These are phyloP conservation scores for Aphis craccivora DNA, from an alignment of 1,140 invertebrate genomes.

Conservation along the genomic window DNA sequence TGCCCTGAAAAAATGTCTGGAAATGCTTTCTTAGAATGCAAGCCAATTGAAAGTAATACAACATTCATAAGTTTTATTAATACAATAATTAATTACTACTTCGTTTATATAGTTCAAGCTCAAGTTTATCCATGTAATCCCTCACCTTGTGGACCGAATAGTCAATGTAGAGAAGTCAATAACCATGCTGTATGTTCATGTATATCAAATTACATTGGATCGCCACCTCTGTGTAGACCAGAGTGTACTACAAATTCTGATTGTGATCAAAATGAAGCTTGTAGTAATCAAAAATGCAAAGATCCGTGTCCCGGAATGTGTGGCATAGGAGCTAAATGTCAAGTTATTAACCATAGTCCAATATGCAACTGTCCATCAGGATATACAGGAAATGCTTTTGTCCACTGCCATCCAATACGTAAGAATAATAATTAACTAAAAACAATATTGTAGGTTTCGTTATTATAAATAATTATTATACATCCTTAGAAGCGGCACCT, in stretches of 20 bases:
- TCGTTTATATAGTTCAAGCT: slow-evolving; percentile 58
- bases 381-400: slow-evolving; percentile 76
- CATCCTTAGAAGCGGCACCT: slow-evolving; percentile 60
- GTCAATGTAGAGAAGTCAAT: slow-evolving; percentile 71
- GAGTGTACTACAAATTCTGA: slow-evolving; percentile 80
- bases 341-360: slow-evolving; percentile 74
- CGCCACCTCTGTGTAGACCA: slow-evolving; percentile 75
- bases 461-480: slow-evolving; percentile 27
- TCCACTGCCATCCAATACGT: slow-evolving; percentile 68
- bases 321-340: slow-evolving; percentile 72
- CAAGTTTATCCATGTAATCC: slow-evolving; percentile 66
- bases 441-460: neutral
- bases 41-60: slow-evolving; percentile 68
- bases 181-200: slow-evolving; percentile 75
- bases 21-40: slow-evolving; percentile 77
- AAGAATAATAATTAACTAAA: slow-evolving; percentile 60
- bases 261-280: slow-evolving; percentile 73
- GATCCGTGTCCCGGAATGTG: slow-evolving; percentile 78
- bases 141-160: slow-evolving; percentile 68
- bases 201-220: slow-evolving; percentile 71
- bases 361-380: slow-evolving; percentile 74
- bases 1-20: slow-evolving; percentile 75
- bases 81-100: neutral
- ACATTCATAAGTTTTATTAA: neutral
- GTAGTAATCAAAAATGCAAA: slow-evolving; percentile 75